A percentile compares a stretch with the other conserved stretches of the same genome.
Conservation (phyloP, 1,140 invertebrate genomes). For the Trichogramma pretiosum region DNA sequence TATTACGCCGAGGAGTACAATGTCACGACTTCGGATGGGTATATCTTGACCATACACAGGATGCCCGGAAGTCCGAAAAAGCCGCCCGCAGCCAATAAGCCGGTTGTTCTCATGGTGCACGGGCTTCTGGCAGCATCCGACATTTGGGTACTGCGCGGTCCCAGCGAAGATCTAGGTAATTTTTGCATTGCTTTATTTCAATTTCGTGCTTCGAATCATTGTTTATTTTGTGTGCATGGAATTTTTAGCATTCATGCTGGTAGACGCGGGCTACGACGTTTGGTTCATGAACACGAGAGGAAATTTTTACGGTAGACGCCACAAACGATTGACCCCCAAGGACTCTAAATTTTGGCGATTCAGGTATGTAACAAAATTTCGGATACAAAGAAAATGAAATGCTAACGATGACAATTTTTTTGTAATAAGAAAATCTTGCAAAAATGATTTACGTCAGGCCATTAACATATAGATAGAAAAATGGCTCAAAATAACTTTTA, state of each 20-base stretch:
- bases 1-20: constrained; percentile 51
- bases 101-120: constrained; percentile 48
- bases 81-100: constrained; percentile 22
- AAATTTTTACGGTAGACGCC: constrained; percentile 53
- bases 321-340: constrained; percentile 41
- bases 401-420: too few species aligned
- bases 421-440: too few species aligned
- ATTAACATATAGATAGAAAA: too few species aligned
- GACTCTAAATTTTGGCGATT: constrained; percentile 50
- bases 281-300: constrained; percentile 63
- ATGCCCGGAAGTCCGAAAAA: constrained; percentile 43
- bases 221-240: not conserved
- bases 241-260: constrained; percentile 49
- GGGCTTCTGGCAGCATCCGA: constrained; percentile 48
- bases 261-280: constrained; percentile 58
- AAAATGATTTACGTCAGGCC: too few species aligned
- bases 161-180: constrained; percentile 43
- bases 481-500: too few species aligned
- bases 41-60: constrained; percentile 50
- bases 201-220: not conserved
- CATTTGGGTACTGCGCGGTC: constrained; percentile 48
- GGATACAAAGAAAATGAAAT: too few species aligned
- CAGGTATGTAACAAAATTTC: too few species aligned
- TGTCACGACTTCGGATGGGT: constrained; percentile 53
- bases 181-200: not conserved